phyloP scores from a whole-genome alignment of 2,888 invertebrate genomes.

The Geotrupes spiniger region DNA sequence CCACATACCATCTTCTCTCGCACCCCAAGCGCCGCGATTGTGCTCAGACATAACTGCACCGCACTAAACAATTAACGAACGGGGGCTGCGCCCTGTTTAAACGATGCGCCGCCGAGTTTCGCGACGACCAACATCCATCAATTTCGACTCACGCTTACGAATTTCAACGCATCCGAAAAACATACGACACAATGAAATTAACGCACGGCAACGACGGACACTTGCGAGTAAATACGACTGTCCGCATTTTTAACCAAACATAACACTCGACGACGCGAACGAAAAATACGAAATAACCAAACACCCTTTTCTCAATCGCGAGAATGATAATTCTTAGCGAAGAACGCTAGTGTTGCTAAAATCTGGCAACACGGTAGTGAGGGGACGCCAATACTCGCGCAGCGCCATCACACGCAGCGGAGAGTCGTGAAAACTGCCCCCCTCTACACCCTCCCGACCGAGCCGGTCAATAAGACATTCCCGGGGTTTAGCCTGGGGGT shows the following conservation, averaged over 20 bases:
- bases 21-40: conserved; percentile 64
- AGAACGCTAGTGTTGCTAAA: conserved; percentile 41
- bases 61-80: conserved; percentile 16
- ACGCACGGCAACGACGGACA: conserved; percentile 24
- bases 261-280: conserved; percentile 13
- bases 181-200: conserved; percentile 18
- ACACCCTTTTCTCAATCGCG: conserved; percentile 20
- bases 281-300: conserved; percentile 13
- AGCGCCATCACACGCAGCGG: conserved; percentile 49
- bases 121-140: conserved; percentile 14
- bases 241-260: conserved; percentile 17
- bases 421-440: conserved; percentile 31
- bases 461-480: conserved; percentile 52
- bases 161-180: neutral
- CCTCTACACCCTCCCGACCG: conserved; percentile 32
- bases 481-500: conserved; percentile 43
- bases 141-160: too few relatives aligned
- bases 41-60: conserved; percentile 57
- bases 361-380: conserved; percentile 52
- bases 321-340: conserved; percentile 17
- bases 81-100: conserved; percentile 20
- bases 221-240: conserved; percentile 23
- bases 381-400: conserved; percentile 49
- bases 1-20: conserved; percentile 62
- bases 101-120: conserved; percentile 18